Percentiles rank a stretch among this genome's conserved stretches.
phyloP scores from a whole-genome alignment of 2,888 invertebrate genomes.

The Caenorhabditis macrosperma region DNA sequence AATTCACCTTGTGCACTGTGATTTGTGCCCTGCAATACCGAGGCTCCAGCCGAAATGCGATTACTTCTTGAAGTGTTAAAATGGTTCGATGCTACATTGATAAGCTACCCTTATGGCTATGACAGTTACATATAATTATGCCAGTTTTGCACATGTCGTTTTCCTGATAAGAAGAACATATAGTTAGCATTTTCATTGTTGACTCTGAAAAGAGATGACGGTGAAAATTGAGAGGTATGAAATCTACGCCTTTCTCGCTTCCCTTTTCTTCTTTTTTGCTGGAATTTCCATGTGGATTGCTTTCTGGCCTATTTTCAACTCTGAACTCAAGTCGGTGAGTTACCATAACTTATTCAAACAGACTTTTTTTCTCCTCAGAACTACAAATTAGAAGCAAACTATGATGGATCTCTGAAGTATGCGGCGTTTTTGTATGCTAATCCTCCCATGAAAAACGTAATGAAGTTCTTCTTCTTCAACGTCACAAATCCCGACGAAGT shows the following conservation, averaged over 20 bases:
- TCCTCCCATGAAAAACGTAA: conserved; percentile 57
- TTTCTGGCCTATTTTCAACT: conserved; percentile 45
- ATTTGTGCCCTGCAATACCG: conserved; percentile 26
- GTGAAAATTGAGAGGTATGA: conserved; percentile 26
- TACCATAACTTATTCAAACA: not conserved
- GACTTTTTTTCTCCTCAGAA: conserved; percentile 6
- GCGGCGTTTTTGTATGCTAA: conserved; percentile 45
- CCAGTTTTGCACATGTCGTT: conserved; percentile 44
- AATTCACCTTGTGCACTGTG: too few species aligned
- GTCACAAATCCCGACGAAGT: conserved; percentile 70
- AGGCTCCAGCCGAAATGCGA: conserved; percentile 4
- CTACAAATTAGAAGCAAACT: conserved; percentile 26
- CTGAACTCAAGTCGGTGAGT: conserved; percentile 24
- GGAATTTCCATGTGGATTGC: conserved; percentile 38
- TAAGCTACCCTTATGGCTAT: conserved; percentile 37
- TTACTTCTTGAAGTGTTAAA: conserved; percentile 38
- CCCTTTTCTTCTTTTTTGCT: conserved; percentile 17
- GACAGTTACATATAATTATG: conserved; percentile 55
- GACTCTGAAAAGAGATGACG: conserved; percentile 27
- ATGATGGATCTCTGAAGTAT: conserved; percentile 47
- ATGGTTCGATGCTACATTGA: conserved; percentile 40
- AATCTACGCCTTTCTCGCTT: conserved; percentile 7
- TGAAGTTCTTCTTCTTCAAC: conserved; percentile 71
- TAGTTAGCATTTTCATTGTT: conserved; percentile 49
- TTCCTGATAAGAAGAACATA: conserved; percentile 49